Evolutionary conservation across 2,113 vertebrate species (phyloP), one percentile per base, ranked within the genome.

Genomic region (Catagonus wagneri): DNA sequence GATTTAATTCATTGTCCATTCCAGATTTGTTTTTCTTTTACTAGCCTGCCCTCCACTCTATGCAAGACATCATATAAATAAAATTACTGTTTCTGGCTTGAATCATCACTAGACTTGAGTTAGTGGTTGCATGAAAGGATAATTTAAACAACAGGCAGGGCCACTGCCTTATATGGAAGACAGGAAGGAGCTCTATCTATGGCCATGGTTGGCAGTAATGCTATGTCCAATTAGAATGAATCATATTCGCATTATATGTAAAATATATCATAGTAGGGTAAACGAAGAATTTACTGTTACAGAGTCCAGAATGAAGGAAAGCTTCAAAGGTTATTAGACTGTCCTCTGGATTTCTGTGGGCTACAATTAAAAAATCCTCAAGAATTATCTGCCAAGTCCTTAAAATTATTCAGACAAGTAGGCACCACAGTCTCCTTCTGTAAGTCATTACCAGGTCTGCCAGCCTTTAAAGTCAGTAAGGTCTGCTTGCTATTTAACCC

Each of bases 1-100:
- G 89, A 97, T 97, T 97, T 97, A 97, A 97, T 96, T 87, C 95
- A 89, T 93, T 79, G 97, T 95, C 93, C 83, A 36, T 85, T 96
- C 89, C 83, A 94, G 95, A 89, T 96, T 97, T 95, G 96, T 97
- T 96, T 97, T 98, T 92, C 93, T 98, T 97, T 96, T 86, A 89
- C 94, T 95, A 75, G 83, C 54, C 79, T 92, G 93, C 91, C 78
- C 91, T 97, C 91, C 75, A 87, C 84, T 97, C 91, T 80, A 89
- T 90, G 94, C 83, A 96, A 96, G 97, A 96, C 93, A 97, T 97
- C 93, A 78, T 96, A 96, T 97, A 97, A 97, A 97, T 97, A 97
- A 98, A 97, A 96, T 96, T 86, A 97, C 95, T 93, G 89, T 91
- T 97, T 96, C 96, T 98, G 97, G 96, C 97, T 98, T 97, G 95